phyloP scores from a whole-genome alignment of 2,113 vertebrate species.

The Sclerurus mexicanus region DNA sequence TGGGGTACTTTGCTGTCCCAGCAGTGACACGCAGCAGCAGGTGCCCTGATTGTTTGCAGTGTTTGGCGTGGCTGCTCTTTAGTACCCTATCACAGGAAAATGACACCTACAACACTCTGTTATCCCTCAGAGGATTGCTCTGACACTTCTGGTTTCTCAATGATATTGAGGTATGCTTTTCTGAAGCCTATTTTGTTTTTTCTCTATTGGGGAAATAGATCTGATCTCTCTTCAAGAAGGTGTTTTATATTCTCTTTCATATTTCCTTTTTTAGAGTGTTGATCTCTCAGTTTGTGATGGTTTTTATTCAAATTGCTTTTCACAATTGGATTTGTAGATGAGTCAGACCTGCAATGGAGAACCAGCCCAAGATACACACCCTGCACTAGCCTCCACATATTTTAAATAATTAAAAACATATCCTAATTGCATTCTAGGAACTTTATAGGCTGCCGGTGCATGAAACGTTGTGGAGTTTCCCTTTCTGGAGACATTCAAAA shows the following conservation, averaged over 20 bases:
- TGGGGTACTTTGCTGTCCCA: background rate
- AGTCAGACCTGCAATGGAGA: background rate
- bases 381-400: background rate
- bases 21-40: background rate
- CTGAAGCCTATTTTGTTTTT: background rate
- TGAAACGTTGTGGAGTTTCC: background rate
- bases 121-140: background rate
- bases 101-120: background rate
- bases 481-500: background rate
- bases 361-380: background rate
- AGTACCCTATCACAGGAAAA: background rate
- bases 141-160: background rate
- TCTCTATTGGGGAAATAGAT: background rate
- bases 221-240: background rate
- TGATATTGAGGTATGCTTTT: background rate
- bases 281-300: background rate
- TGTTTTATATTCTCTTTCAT: background rate
- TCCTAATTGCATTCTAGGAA: background rate
- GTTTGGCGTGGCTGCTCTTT: background rate
- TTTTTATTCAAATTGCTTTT: background rate
- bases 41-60: background rate
- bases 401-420: background rate
- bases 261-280: background rate
- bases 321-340: background rate
- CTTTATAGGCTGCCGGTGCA: background rate